These are phyloP conservation scores for Falco rusticolus DNA, from an alignment of 2,797 vertebrate genomes.

Conservation along the genomic window DNA sequence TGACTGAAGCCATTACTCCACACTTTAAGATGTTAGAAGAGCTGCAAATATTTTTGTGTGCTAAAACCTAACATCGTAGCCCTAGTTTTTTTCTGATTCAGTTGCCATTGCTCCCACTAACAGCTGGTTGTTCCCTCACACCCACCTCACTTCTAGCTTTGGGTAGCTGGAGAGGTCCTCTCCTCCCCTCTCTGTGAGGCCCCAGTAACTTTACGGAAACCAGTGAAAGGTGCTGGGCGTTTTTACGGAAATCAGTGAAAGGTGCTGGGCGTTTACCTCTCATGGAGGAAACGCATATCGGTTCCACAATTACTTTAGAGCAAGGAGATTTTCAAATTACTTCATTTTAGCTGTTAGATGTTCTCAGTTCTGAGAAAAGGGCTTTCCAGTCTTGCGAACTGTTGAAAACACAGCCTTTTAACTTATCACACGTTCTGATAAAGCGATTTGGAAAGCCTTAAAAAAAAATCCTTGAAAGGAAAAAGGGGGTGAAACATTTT, in stretches of 20 bases:
- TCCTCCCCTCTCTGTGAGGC: neutral
- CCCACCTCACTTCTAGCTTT: neutral
- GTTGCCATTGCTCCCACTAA: neutral
- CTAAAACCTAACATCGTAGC: neutral
- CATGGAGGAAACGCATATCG: accelerated
- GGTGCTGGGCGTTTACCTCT: neutral
- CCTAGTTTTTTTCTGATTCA: neutral
- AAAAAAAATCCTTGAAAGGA: slow-evolving; percentile 25
- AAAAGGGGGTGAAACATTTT: slow-evolving; percentile 13
- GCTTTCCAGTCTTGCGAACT: neutral
- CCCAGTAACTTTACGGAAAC: neutral
- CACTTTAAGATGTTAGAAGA: neutral
- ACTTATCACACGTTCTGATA: neutral
- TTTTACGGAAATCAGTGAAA: neutral
- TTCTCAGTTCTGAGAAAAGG: neutral
- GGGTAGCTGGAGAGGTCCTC: neutral
- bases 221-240: too few relatives aligned
- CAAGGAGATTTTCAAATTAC: neutral
- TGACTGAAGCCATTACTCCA: neutral
- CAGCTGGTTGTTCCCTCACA: neutral
- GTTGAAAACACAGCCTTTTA: slow-evolving; percentile 25
- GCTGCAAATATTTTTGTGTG: neutral
- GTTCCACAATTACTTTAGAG: neutral
- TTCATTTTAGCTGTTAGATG: neutral
- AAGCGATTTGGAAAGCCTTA: slow-evolving; percentile 1